Conservation (phyloP, 2,888 invertebrate genomes). For the Sepioteuthis lessoniana region DNA sequence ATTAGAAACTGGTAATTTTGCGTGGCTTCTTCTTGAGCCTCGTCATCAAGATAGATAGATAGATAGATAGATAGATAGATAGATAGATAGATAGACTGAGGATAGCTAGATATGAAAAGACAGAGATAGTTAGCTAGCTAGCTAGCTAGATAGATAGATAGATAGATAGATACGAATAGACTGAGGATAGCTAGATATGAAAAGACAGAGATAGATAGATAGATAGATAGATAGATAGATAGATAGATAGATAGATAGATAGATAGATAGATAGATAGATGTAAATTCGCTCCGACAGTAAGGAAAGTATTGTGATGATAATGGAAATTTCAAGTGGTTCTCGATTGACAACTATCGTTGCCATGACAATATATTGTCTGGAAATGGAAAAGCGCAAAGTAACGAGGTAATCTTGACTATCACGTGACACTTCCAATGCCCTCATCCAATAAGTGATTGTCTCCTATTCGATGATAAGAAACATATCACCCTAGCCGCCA, state of each 20-base stretch:
- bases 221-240: not conserved
- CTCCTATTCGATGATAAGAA: too few relatives aligned
- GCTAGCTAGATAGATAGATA: not conserved
- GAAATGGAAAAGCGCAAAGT: too few relatives aligned
- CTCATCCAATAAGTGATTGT: too few relatives aligned
- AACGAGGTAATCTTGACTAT: too few relatives aligned
- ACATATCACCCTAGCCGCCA: not conserved
- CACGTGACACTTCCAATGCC: too few relatives aligned
- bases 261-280: not conserved
- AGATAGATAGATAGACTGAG: conserved; percentile 41
- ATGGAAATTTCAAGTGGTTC: not conserved
- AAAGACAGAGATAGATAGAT: not conserved
- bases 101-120: not conserved
- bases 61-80: not conserved
- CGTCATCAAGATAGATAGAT: conserved; percentile 8
- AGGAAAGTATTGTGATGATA: not conserved
- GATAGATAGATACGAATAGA: not conserved
- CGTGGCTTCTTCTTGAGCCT: not conserved
- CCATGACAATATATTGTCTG: too few relatives aligned
- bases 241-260: not conserved
- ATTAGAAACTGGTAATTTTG: not conserved
- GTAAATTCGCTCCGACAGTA: too few relatives aligned
- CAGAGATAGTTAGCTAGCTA: not conserved
- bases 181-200: not conserved
- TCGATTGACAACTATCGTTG: not conserved